A percentile compares a stretch with the other conserved stretches of the same genome.
phyloP scores from a whole-genome alignment of 1,140 invertebrate species.

The Lucilia sericata region DNA sequence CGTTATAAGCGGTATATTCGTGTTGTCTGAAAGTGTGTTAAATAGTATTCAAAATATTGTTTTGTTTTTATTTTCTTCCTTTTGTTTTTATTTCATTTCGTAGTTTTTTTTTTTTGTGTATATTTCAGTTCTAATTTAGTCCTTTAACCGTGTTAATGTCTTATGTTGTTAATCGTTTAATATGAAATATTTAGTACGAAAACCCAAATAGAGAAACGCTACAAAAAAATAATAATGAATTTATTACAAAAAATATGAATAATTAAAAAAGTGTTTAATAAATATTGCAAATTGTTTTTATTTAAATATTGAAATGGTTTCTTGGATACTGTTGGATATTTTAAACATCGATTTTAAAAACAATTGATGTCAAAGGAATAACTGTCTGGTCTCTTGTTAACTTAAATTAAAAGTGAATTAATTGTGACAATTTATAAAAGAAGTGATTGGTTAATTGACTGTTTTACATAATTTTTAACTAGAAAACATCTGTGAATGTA shows the following conservation, averaged over 20 bases:
- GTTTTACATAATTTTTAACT: background rate
- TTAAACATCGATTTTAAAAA: background rate
- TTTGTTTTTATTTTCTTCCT: background rate
- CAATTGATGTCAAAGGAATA: background rate
- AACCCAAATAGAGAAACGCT: background rate
- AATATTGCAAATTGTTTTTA: background rate
- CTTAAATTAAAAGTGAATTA: too few species aligned
- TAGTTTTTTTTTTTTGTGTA: background rate
- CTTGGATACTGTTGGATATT: background rate
- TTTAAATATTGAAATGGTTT: background rate
- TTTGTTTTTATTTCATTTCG: background rate
- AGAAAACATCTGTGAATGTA: conserved; percentile 3
- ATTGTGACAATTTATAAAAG: too few species aligned
- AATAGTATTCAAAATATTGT: conserved; percentile 18
- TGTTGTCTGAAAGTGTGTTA: background rate
- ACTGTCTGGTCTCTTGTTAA: too few species aligned
- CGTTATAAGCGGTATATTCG: too few species aligned
- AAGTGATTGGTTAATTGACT: background rate
- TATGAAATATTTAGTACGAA: background rate
- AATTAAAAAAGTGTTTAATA: background rate
- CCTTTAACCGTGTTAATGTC: conserved; percentile 25
- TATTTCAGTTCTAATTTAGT: conserved; percentile 1
- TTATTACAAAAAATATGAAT: background rate
- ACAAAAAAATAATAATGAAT: background rate
- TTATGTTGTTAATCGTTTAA: conserved; percentile 6